These are phyloP conservation scores for Cyanoderma ruficeps DNA, from an alignment of 2,113 vertebrate species.

Conservation along the genomic window DNA sequence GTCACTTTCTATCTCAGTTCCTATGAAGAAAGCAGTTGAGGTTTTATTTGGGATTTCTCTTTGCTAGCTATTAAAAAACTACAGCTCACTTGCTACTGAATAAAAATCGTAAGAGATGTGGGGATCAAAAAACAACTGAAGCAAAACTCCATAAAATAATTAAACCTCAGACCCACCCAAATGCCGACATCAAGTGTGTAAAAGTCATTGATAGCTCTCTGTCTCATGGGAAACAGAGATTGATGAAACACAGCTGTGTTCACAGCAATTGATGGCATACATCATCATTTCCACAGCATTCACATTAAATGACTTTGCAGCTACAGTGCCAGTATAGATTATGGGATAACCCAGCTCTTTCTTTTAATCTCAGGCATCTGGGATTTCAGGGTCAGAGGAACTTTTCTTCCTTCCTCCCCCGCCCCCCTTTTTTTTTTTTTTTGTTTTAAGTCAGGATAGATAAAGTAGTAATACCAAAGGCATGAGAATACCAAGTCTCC, in stretches of 20 bases:
- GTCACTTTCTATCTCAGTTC: not conserved
- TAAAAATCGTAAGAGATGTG: not conserved
- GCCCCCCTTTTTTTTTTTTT: not conserved
- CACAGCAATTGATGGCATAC: constrained; percentile 35
- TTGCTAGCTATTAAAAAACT: not conserved
- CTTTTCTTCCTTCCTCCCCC: not conserved
- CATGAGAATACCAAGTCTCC: constrained; percentile 7
- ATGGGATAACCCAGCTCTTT: constrained; percentile 25
- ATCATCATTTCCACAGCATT: constrained; percentile 48
- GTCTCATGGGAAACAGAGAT: constrained; percentile 36
- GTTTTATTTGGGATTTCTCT: not conserved
- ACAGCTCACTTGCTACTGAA: not conserved
- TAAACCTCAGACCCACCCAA: constrained; percentile 18
- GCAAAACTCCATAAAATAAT: constrained; percentile 14
- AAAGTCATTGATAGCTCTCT: constrained; percentile 32
- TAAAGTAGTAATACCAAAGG: not conserved
- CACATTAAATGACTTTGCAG: constrained; percentile 62
- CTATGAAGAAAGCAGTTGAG: not conserved
- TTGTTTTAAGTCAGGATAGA: not conserved
- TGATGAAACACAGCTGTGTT: constrained; percentile 66
- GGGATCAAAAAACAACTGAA: not conserved
- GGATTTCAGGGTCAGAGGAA: constrained; percentile 46
- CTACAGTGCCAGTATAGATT: constrained; percentile 51
- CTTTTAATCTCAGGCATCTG: constrained; percentile 45
- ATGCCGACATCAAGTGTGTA: constrained; percentile 17